phyloP scores from a whole-genome alignment of 2,888 invertebrate genomes.

The Athripsodes cinereus region DNA sequence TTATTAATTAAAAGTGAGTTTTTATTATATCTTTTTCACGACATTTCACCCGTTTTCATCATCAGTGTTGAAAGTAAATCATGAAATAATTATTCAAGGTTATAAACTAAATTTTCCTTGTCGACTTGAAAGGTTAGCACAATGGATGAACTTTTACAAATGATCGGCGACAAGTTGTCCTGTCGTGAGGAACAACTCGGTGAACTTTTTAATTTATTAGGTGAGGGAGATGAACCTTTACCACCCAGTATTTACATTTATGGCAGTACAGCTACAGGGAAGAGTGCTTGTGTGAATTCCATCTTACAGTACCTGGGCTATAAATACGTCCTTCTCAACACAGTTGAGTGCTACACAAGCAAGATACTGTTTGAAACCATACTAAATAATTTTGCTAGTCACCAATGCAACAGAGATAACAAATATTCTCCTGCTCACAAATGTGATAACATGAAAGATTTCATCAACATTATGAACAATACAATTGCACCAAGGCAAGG shows the following conservation, averaged over 20 bases:
- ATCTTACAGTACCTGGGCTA: conserved; percentile 54
- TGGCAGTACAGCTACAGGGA: conserved; percentile 82
- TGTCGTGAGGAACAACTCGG: conserved; percentile 48
- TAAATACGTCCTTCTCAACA: conserved; percentile 63
- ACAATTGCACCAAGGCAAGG: neutral
- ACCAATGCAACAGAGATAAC: conserved; percentile 36
- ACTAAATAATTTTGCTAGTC: conserved; percentile 51
- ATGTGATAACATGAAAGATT: conserved; percentile 65
- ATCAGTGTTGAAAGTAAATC: too few relatives aligned
- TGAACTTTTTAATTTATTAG: conserved; percentile 44
- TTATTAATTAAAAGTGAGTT: neutral
- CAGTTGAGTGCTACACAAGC: conserved; percentile 73
- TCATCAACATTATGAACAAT: conserved; percentile 45
- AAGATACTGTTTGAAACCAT: conserved; percentile 74
- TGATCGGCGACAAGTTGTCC: conserved; percentile 35
- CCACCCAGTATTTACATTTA: conserved; percentile 68
- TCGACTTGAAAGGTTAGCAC: too few relatives aligned
- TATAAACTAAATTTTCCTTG: too few relatives aligned
- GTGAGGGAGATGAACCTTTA: conserved; percentile 54
- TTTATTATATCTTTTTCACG: neutral
- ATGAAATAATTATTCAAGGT: too few relatives aligned
- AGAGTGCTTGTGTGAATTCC: conserved; percentile 57
- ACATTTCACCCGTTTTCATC: neutral
- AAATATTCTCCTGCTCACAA: conserved; percentile 41
- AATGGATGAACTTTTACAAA: conserved; percentile 48